Conservation (phyloP, 2,113 vertebrate species). For the Mus pahari region DNA sequence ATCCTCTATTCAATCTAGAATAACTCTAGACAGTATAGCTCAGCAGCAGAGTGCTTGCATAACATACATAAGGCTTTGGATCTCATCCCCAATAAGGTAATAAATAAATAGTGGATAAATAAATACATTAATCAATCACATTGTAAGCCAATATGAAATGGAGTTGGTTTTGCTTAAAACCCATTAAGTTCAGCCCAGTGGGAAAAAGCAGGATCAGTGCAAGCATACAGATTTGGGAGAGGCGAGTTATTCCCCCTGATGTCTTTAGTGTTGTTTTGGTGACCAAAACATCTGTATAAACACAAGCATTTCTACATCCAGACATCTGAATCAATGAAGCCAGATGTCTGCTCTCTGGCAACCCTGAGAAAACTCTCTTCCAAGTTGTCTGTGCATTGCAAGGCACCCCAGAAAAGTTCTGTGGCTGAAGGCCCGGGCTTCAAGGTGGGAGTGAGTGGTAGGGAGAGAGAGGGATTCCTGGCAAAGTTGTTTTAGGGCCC, state of each 20-base stretch:
- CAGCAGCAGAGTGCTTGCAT: neutral
- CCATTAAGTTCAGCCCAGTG: neutral
- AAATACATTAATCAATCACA: neutral
- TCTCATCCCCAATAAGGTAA: neutral
- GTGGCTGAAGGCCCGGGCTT: neutral
- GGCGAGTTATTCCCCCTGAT: conserved; percentile 2
- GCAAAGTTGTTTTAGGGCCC: neutral
- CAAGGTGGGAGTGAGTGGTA: neutral
- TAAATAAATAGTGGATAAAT: neutral
- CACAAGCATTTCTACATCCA: conserved; percentile 31
- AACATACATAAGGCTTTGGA: neutral
- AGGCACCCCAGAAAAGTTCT: neutral
- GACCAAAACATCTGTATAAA: conserved; percentile 63
- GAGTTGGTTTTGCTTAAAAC: conserved; percentile 43
- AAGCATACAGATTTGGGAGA: neutral
- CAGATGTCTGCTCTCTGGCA: conserved; percentile 27
- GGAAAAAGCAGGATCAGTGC: neutral
- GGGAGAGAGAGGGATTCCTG: neutral
- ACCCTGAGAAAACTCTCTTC: neutral
- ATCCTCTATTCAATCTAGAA: neutral
- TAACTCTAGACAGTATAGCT: neutral
- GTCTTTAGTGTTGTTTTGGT: conserved; percentile 57
- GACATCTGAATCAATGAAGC: conserved; percentile 19
- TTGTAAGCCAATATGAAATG: neutral
- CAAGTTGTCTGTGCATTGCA: neutral